Conservation (phyloP, 2,797 vertebrate species). For the Platyrinchus mystaceus region DNA sequence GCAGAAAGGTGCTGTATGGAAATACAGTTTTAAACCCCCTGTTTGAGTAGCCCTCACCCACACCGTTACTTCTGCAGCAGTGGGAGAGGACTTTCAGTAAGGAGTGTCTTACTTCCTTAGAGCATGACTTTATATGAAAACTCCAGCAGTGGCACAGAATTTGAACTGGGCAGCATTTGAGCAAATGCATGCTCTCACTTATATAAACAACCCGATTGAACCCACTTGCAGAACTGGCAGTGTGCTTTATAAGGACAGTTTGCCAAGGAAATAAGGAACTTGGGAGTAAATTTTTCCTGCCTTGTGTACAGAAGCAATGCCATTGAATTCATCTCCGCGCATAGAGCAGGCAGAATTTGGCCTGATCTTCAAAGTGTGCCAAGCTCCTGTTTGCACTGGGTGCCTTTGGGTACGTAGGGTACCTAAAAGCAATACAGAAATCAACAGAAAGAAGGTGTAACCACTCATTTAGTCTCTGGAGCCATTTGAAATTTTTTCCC, state of each 20-base stretch:
- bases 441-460: neutral
- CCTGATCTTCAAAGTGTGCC: neutral
- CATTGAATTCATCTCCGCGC: neutral
- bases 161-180: neutral
- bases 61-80: neutral
- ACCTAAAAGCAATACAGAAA: neutral
- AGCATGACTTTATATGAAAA: neutral
- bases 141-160: neutral
- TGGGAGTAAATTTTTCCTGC: neutral
- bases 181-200: neutral
- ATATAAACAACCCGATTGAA: neutral
- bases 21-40: neutral
- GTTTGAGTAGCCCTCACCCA: neutral
- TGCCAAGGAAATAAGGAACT: neutral
- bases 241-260: neutral
- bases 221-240: neutral
- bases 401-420: neutral
- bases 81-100: neutral
- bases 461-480: neutral
- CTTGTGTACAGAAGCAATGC: neutral
- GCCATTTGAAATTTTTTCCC: neutral
- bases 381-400: neutral
- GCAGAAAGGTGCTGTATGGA: neutral
- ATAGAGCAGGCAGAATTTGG: neutral
- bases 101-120: neutral